Conservation (phyloP, 2,113 vertebrate species). For the Syrrhaptes paradoxus region DNA sequence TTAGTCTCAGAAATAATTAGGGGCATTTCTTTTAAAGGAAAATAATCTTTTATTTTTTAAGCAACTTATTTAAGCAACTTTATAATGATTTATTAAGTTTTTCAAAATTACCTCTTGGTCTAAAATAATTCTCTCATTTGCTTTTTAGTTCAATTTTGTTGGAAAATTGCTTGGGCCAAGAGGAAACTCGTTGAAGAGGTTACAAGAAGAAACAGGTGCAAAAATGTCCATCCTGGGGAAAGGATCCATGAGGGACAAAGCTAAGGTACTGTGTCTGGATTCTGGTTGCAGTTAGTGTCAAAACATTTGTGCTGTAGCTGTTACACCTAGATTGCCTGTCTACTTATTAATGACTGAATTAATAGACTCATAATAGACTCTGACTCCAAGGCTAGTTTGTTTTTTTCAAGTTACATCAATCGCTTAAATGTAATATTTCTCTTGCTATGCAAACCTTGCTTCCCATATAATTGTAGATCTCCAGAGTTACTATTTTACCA, state of each 20-base stretch:
- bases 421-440: neutral
- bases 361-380: neutral
- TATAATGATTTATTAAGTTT: neutral
- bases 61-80: neutral
- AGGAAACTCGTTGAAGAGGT: constrained; percentile 98
- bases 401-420: neutral
- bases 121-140: constrained; percentile 37
- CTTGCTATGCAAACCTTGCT: neutral
- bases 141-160: constrained; percentile 97
- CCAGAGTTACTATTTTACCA: neutral
- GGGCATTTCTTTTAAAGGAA: neutral
- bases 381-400: neutral
- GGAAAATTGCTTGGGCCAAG: constrained; percentile 98
- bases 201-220: constrained; percentile 98
- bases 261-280: constrained; percentile 82
- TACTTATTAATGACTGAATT: neutral
- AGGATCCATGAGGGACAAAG: constrained; percentile 99
- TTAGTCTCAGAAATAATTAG: neutral
- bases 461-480: neutral
- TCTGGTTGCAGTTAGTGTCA: neutral
- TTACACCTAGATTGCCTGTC: neutral
- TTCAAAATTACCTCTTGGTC: neutral
- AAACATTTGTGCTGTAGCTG: neutral
- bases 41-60: neutral
- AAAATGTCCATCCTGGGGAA: constrained; percentile 99